Conservation (phyloP, 2,888 invertebrate species). For the Zygogramma bicolorata region DNA sequence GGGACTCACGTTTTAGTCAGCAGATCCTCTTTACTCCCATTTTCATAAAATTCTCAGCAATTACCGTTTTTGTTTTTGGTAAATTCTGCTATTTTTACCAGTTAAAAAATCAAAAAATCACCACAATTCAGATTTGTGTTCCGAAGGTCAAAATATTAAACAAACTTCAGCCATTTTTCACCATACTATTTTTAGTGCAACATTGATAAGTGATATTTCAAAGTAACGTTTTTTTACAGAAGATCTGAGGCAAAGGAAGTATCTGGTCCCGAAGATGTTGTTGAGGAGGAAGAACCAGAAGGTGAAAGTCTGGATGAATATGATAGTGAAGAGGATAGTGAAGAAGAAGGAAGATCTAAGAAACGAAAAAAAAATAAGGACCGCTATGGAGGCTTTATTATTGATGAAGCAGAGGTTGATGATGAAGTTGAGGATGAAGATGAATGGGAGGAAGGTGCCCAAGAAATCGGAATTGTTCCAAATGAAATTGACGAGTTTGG, state of each 20-base stretch:
- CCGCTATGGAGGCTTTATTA: constrained; percentile 89
- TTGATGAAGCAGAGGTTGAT: constrained; percentile 94
- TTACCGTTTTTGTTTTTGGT: too few relatives aligned
- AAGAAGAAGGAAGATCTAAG: constrained; percentile 81
- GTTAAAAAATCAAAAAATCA: too few relatives aligned
- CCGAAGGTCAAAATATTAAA: too few relatives aligned
- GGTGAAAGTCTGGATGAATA: constrained; percentile 78
- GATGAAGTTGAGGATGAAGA: constrained; percentile 96
- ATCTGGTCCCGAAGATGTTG: constrained; percentile 74
- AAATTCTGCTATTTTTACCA: too few relatives aligned
- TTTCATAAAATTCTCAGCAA: too few relatives aligned
- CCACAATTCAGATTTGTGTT: too few relatives aligned
- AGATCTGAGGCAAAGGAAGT: constrained; percentile 78
- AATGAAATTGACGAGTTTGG: constrained; percentile 93
- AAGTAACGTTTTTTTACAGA: constrained; percentile 1
- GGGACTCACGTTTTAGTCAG: too few relatives aligned
- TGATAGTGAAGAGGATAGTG: constrained; percentile 87
- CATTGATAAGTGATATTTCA: too few relatives aligned
- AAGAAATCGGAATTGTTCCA: constrained; percentile 91
- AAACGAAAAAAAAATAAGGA: constrained; percentile 83
- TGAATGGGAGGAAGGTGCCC: constrained; percentile 96
- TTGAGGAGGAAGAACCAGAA: constrained; percentile 80
- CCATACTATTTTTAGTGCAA: too few relatives aligned
- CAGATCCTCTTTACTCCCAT: too few relatives aligned
- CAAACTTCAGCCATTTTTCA: too few relatives aligned